Evolutionary conservation across 2,888 invertebrate species (phyloP).

Genomic region (Lasioglossum villosulum): DNA sequence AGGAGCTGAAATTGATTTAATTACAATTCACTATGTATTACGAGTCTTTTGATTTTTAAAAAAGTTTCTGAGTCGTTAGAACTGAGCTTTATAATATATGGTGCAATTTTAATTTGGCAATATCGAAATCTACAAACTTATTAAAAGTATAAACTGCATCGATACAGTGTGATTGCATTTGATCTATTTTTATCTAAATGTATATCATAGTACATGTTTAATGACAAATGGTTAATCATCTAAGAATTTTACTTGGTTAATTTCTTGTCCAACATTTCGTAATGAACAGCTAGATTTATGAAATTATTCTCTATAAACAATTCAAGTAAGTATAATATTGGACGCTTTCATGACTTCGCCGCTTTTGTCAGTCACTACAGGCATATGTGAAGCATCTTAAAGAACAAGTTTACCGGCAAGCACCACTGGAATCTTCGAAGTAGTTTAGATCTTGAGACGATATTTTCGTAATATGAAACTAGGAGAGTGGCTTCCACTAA

Average conservation of each 20-base stretch:
- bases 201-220: too few species aligned
- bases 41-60: too few species aligned
- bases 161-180: too few species aligned
- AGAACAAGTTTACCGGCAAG: not conserved
- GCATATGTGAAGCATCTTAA: not conserved
- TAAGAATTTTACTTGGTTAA: not conserved
- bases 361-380: not conserved
- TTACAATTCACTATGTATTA: too few species aligned
- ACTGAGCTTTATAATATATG: too few species aligned
- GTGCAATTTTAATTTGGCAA: too few species aligned
- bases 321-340: not conserved
- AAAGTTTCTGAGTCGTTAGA: too few species aligned
- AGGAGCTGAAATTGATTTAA: too few species aligned
- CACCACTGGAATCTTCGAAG: not conserved
- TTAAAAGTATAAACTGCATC: too few species aligned
- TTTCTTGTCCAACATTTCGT: not conserved
- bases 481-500: not conserved
- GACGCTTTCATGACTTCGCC: not conserved
- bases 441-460: not conserved
- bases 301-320: not conserved
- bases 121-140: too few species aligned
- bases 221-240: not conserved
- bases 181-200: too few species aligned
- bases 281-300: not conserved
- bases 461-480: not conserved